Base-by-base conservation (phyloP, 2,797 vertebrate genomes). In the Sebastes umbrosus region DNA sequence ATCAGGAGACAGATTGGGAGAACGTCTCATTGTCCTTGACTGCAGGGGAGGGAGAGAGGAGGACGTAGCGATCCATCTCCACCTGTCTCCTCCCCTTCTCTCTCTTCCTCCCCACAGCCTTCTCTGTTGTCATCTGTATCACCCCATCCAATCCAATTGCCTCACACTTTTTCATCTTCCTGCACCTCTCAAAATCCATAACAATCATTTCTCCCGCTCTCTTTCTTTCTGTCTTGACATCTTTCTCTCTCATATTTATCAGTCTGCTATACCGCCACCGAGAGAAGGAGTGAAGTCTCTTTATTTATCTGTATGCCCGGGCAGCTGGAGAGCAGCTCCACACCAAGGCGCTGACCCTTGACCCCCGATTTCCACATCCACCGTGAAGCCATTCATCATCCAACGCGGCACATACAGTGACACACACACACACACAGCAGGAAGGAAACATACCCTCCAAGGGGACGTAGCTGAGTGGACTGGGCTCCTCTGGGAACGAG, bases 401-500 rank as follows among this genome's bases (percentile, higher is more conserved):
- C 92, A 93, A 69, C 77, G 72, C 78, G 70, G 59, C 75, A 62
- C 75, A 60, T 31, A 54, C 50, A 67, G 67, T 63, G 58, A 20
- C 39, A 68, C 68, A 58, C 39, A 62, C 67, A 74, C 65, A 50
- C 50, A 63, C 67, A 64, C 67, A 57, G 60, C 27, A 46, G 75
- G 86, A 88, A 84, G 84, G 91, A 91, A 72, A 96, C 97, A 94
- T 96, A 99, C 98, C 97, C 93, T 98, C 97, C 67, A 95, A 74
- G 31, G 97, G 96, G 89, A 97, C 96, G 82, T 97, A 96, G 73
- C 95, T 96, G 81, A 99, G 96, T 69, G 98, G 98, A 34, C 96
- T 96, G 2, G 96, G 96, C 85, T 99, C 98, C 92, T 99, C 98
- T 6, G 97, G 98, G 95, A 99, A 99, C 59, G 96, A 94, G 85